These are phyloP conservation scores for Brachycybe producta DNA, from an alignment of 2,888 invertebrate genomes.

Conservation along the genomic window DNA sequence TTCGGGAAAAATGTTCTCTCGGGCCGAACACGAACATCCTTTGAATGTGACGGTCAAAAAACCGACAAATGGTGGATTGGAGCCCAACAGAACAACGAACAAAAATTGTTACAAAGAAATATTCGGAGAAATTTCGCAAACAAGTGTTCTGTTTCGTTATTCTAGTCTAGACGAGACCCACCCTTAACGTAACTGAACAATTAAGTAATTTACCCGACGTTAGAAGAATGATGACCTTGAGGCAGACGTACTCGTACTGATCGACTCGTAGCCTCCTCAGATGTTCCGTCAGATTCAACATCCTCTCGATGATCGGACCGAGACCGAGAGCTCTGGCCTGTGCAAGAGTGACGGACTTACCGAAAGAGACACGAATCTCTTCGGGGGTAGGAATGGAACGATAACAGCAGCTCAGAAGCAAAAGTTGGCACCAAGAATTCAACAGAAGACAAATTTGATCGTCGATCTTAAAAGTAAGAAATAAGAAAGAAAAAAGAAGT, in stretches of 20 bases:
- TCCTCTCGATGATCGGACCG: constrained; percentile 66
- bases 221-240: constrained; percentile 84
- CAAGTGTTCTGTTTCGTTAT: no score
- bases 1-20: no score
- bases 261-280: constrained; percentile 77
- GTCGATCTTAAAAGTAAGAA: no score
- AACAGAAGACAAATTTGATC: constrained; percentile 93
- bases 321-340: constrained; percentile 57
- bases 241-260: constrained; percentile 89
- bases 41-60: no score
- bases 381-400: constrained; percentile 82
- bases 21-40: no score
- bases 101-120: no score
- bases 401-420: constrained; percentile 85
- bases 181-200: no score
- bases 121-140: no score
- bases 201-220: constrained; percentile 90
- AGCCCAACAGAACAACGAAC: no score
- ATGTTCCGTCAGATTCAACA: constrained; percentile 90
- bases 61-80: no score
- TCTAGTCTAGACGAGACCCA: no score
- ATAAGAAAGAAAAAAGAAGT: constrained; percentile 25
- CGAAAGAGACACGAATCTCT: constrained; percentile 46
- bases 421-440: constrained; percentile 92
- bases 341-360: constrained; percentile 49